Percentiles rank a stretch among this genome's conserved stretches.
These are phyloP conservation scores for Lineus longissimus DNA, from an alignment of 1,140 invertebrate genomes.

Conservation along the genomic window DNA sequence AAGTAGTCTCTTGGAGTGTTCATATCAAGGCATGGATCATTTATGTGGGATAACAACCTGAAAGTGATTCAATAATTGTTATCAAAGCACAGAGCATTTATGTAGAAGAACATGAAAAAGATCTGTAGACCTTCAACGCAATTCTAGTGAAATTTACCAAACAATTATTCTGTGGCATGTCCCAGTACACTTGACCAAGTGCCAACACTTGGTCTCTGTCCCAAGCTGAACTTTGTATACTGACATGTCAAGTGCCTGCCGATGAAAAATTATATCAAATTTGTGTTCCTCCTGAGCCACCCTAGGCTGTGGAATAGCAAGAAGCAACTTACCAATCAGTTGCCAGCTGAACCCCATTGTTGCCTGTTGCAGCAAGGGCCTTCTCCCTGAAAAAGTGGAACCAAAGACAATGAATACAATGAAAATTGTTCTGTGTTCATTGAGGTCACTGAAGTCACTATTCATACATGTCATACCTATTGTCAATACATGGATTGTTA, in stretches of 20 bases:
- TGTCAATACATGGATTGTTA: no score
- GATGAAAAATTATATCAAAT: not conserved
- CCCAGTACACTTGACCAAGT: no score
- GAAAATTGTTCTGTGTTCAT: no score
- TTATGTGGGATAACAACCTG: slow-evolving; percentile 75
- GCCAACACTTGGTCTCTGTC: no score
- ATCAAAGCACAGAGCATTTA: not conserved
- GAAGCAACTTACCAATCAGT: slow-evolving; percentile 68
- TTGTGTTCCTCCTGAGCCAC: not conserved
- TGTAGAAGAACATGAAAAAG: no score
- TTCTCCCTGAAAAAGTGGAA: slow-evolving; percentile 66
- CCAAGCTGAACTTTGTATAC: no score
- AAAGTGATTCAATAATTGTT: slow-evolving; percentile 5
- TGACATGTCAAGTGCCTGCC: no score
- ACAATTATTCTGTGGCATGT: no score
- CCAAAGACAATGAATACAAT: slow-evolving; percentile 9
- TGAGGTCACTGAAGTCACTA: no score
- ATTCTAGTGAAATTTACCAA: no score
- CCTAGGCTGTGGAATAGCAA: not conserved
- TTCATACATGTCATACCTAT: no score
- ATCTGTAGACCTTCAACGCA: no score
- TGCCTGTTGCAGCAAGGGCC: slow-evolving; percentile 82
- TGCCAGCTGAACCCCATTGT: slow-evolving; percentile 76
- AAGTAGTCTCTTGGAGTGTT: slow-evolving; percentile 76
- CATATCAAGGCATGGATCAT: slow-evolving; percentile 74